Evolutionary conservation across 2,888 invertebrate species (phyloP).

Genomic region (Cataglyphis albicans): DNA sequence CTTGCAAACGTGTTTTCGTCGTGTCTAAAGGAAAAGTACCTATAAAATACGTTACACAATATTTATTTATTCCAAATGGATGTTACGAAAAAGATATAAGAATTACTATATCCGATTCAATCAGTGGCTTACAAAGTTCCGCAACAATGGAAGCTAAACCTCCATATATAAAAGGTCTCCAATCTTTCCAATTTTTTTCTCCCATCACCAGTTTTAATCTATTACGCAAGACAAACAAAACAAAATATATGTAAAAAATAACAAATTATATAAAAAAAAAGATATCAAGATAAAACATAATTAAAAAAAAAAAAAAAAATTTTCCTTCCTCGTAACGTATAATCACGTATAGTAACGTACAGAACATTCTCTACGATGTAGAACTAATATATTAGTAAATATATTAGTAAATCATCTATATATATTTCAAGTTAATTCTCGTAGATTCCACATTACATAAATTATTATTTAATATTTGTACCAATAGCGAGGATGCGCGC

Average conservation of each 20-base stretch:
- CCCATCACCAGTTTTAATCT: constrained; percentile 88
- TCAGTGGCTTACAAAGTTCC: constrained; percentile 91
- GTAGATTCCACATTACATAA: background rate
- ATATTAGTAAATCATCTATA: background rate
- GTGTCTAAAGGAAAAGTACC: constrained; percentile 99
- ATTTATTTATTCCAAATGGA: constrained; percentile 5
- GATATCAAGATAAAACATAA: background rate
- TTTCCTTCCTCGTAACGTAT: background rate
- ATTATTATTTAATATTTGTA: background rate
- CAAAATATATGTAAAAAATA: background rate
- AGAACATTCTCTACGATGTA: background rate
- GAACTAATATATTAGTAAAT: background rate
- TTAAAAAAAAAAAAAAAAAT: no score
- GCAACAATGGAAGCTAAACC: constrained; percentile 97
- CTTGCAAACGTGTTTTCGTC: constrained; percentile 96
- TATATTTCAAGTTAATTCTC: background rate
- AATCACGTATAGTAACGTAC: background rate
- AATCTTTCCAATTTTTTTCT: constrained; percentile 94
- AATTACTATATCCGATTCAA: constrained; percentile 50
- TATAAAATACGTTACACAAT: constrained; percentile 81
- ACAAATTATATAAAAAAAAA: background rate
- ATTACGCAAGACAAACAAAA: background rate
- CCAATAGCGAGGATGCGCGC: background rate
- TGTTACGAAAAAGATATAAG: constrained; percentile 27
- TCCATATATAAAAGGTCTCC: constrained; percentile 98